phyloP scores from a whole-genome alignment of 2,113 vertebrate genomes.

The Anser brachyrhynchus region DNA sequence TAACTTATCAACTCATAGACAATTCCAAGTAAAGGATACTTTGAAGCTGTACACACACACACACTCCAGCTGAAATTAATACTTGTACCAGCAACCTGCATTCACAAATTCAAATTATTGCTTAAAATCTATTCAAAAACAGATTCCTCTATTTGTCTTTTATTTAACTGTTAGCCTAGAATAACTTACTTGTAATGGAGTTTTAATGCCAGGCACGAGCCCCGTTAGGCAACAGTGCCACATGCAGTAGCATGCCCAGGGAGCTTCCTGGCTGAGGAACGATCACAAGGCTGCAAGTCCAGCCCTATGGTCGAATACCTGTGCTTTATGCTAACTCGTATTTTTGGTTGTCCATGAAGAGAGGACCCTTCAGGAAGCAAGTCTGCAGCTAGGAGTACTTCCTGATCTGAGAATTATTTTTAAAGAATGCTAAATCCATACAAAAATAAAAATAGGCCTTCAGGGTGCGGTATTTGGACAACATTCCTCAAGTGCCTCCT shows the following conservation, averaged over 20 bases:
- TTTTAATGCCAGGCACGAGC: not conserved
- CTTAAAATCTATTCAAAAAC: not conserved
- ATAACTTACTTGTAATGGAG: not conserved
- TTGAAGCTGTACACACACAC: fast-evolving
- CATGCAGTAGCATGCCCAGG: fast-evolving
- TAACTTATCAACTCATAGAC: not conserved
- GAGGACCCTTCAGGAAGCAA: not conserved
- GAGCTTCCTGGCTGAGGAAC: not conserved
- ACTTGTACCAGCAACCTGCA: not conserved
- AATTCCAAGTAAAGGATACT: not conserved
- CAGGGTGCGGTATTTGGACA: not conserved
- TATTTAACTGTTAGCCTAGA: not conserved
- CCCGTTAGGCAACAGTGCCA: not conserved
- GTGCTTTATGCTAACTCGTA: not conserved
- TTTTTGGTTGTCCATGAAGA: not conserved
- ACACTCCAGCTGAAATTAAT: not conserved
- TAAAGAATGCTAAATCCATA: not conserved
- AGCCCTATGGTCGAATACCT: not conserved
- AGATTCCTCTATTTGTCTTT: not conserved
- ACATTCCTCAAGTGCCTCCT: constrained; percentile 12
- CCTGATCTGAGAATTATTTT: not conserved
- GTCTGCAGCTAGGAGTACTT: not conserved
- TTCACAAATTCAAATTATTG: not conserved
- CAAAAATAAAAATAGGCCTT: not conserved
- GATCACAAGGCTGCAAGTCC: not conserved